A percentile compares a stretch with the other conserved stretches of the same genome.
Conservation (phyloP, 2,888 invertebrate species). For the Dorcus hopei region DNA sequence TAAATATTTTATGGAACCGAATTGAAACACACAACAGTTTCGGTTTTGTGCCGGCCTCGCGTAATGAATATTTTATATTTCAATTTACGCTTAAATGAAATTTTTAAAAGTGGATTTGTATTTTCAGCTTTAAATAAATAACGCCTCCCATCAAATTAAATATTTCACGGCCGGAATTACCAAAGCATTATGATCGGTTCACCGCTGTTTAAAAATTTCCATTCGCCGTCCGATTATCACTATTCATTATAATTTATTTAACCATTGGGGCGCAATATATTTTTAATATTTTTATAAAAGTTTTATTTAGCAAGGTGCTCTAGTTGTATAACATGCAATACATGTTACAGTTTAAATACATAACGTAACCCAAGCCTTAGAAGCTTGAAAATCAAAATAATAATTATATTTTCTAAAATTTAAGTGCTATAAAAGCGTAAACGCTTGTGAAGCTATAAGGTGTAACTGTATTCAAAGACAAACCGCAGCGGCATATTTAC, state of each 20-base stretch:
- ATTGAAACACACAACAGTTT: neutral
- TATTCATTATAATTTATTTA: too few species aligned
- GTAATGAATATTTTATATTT: neutral
- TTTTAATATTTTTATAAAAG: too few species aligned
- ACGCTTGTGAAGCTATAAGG: neutral
- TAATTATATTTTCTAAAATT: too few species aligned
- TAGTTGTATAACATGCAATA: too few species aligned
- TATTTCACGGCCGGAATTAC: neutral
- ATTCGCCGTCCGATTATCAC: too few species aligned
- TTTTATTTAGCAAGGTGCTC: too few species aligned
- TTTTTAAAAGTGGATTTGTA: neutral
- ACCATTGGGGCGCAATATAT: too few species aligned
- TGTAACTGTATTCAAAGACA: neutral
- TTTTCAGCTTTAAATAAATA: neutral
- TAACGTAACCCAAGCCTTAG: too few species aligned
- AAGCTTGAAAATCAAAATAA: too few species aligned
- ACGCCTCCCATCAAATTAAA: neutral
- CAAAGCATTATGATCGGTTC: neutral
- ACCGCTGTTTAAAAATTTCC: too few species aligned
- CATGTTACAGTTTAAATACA: too few species aligned
- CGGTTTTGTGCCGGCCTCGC: neutral
- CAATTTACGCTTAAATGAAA: slow-evolving; percentile 1
- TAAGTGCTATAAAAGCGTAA: neutral
- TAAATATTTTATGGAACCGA: too few species aligned
- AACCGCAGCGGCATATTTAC: neutral